Base-by-base conservation (phyloP, 1,140 invertebrate genomes). In the Holcopasites calliopsidis region DNA sequence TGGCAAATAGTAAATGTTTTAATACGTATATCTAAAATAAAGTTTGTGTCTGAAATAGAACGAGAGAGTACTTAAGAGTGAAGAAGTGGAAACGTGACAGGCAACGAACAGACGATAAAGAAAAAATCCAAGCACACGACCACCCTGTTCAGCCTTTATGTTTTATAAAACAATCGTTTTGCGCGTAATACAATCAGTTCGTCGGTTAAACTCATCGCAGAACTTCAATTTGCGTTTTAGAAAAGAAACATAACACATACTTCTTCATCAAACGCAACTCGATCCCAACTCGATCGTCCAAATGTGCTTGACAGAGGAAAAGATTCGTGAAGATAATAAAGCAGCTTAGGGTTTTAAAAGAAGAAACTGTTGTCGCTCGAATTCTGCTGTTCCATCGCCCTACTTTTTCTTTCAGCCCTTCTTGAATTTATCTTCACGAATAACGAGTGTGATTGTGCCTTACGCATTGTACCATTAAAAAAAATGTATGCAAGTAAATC, bases 11-110 rank as follows among this genome's bases (percentile, higher is more conserved):
- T 62, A 35, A 72, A 72, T 72, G 44, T 23, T 72, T 71, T 72
- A 62, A 70, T 72, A 60, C 18, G 57, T 62, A n/a, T n/a, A 72
- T 72, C 57, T 33, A 52, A 62, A 72, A 72, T 72, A 62, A 52
- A 50, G 57, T 62, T 72, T 33, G 33, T 58, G 50, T 61, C 18
- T 38, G 44, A 52, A 52, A 31, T 28, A 4, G 69, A 62, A 62
- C 26, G 40, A 31, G 18, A 31, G 47, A 18, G n/a, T 50, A 33
- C 38, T 50, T 21, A 38, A 47, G 38, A 16, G 13, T 21, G 16
- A 35, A 60, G 18, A 62, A 1, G 23, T 50, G 64, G 23, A 40
- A 40, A 23, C 61, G 57, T 52, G 44, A 52, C 26, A 23, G 47
- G 58, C 35, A 62, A 62, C 33, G 38, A 62, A 64, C 47, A 62